A percentile compares a stretch with the other conserved stretches of the same genome.
Conservation (phyloP, 2,797 vertebrate species). For the Sebastes paucispinis region DNA sequence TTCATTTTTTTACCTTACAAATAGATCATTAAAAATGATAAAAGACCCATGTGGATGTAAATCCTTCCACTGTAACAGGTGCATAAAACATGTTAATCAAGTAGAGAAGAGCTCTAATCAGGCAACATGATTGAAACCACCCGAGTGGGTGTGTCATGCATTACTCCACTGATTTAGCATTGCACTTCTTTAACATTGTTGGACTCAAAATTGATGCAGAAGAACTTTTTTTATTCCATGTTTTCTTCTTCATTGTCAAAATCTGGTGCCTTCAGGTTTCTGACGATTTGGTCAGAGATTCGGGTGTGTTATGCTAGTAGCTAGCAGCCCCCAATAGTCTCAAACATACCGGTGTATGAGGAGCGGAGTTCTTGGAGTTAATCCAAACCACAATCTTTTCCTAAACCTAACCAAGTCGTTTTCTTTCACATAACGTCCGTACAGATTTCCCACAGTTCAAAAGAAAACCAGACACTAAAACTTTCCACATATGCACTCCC, state of each 20-base stretch:
- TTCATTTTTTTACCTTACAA: neutral
- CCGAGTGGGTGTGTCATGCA: neutral
- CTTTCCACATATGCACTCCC: neutral
- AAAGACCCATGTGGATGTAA: neutral
- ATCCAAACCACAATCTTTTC: too few species aligned
- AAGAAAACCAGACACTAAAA: neutral
- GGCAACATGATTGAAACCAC: neutral
- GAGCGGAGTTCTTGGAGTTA: too few species aligned
- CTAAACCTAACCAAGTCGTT: too few species aligned
- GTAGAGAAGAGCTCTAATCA: neutral
- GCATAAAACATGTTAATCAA: neutral
- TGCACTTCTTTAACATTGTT: neutral
- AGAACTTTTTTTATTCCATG: neutral
- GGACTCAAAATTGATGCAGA: neutral
- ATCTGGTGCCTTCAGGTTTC: neutral
- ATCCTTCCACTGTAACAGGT: neutral
- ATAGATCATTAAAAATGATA: neutral
- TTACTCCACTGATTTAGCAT: neutral
- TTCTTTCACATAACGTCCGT: too few species aligned
- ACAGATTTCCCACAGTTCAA: neutral
- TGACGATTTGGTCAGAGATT: too few species aligned
- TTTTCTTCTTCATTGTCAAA: neutral
- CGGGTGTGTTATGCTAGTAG: too few species aligned
- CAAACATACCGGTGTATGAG: too few species aligned
- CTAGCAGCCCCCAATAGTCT: too few species aligned